Evolutionary conservation across 2,113 vertebrate genomes (phyloP).

Genomic region (Nothocercus julius): DNA sequence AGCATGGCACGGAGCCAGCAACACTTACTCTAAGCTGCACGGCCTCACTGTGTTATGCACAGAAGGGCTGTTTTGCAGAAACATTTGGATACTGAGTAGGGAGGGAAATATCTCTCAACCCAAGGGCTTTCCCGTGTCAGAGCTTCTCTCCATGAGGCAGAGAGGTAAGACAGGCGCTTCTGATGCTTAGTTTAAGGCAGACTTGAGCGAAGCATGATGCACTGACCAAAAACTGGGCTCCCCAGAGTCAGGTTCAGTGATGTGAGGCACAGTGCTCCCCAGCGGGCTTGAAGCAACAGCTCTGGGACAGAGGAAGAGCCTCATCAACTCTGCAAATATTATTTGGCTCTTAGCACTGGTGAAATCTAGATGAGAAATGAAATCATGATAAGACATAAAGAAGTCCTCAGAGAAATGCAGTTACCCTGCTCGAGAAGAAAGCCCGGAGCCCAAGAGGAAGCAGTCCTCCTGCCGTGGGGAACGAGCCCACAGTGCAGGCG

Average conservation of each 20-base stretch:
- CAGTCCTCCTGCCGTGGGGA: background rate
- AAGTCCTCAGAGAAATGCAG: background rate
- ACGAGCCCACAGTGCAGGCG: background rate
- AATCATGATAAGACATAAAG: background rate
- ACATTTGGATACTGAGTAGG: background rate
- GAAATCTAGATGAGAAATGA: background rate
- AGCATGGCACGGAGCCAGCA: constrained; percentile 23
- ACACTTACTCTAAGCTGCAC: constrained; percentile 11
- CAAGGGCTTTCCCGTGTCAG: background rate
- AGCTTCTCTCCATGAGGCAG: background rate
- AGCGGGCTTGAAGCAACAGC: background rate
- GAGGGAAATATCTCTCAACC: background rate
- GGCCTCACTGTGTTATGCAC: constrained; percentile 19
- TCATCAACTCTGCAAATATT: background rate
- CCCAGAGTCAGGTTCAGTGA: fast-evolving
- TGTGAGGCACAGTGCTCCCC: background rate
- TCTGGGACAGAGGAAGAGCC: background rate
- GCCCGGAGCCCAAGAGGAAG: background rate
- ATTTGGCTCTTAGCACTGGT: background rate
- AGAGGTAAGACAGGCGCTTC: background rate
- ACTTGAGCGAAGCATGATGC: fast-evolving
- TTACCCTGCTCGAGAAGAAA: background rate
- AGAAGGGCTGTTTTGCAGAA: constrained; percentile 11
- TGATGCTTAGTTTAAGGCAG: background rate
- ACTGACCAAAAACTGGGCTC: background rate